phyloP scores from a whole-genome alignment of 2,113 vertebrate genomes.

The Odocoileus virginianus region DNA sequence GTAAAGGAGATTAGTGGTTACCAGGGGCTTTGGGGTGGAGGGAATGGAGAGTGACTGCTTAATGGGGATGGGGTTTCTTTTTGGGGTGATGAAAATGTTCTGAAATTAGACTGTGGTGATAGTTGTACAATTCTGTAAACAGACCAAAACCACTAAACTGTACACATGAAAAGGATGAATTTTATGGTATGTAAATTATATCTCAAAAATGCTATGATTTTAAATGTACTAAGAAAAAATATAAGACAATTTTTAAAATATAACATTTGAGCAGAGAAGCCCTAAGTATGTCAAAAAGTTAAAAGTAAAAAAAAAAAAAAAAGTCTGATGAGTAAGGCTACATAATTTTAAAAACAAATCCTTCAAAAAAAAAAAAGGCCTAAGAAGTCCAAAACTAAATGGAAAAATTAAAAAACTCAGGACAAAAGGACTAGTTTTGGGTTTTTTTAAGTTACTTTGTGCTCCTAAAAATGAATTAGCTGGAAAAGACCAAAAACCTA shows the following conservation, averaged over 20 bases:
- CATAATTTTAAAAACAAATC: background rate
- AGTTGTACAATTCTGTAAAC: background rate
- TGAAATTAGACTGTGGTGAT: constrained; percentile 13
- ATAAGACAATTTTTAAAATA: background rate
- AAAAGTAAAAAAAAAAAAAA: background rate
- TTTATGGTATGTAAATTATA: background rate
- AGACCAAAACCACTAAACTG: background rate
- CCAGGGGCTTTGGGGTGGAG: accelerated
- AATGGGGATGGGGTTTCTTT: background rate
- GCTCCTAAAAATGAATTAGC: background rate
- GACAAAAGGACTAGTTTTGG: background rate
- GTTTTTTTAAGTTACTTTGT: background rate
- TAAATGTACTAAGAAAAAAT: background rate
- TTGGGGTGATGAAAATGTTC: background rate
- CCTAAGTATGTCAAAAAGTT: background rate
- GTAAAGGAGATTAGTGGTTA: background rate
- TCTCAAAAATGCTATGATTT: background rate
- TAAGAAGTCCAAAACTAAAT: background rate
- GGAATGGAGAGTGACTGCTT: background rate
- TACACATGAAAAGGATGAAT: background rate
- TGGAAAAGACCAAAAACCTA: background rate
- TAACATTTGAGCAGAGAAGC: background rate
- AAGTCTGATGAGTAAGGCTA: background rate
- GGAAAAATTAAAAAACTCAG: background rate
- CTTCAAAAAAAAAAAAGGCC: background rate